Conservation (phyloP, 2,113 vertebrate species). For the Actenoides hombroni region DNA sequence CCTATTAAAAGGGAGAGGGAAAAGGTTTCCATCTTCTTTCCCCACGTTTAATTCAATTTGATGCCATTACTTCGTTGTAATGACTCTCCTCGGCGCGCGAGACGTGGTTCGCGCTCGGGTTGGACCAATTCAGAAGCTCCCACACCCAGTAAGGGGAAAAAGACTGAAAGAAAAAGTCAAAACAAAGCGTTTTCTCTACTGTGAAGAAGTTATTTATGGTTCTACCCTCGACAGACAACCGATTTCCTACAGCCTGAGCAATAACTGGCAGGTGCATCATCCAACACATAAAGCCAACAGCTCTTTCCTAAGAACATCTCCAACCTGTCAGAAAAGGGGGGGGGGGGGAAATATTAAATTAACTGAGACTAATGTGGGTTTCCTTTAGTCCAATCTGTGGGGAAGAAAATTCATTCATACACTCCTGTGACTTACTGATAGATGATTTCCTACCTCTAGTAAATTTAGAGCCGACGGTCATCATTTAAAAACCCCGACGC, state of each 20-base stretch:
- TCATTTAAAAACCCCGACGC: neutral
- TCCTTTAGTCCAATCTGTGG: neutral
- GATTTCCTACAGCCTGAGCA: neutral
- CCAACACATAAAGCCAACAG: neutral
- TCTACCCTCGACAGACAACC: neutral
- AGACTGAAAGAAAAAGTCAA: neutral
- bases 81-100: neutral
- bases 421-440: neutral
- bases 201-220: neutral
- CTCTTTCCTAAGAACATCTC: neutral
- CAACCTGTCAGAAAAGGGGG: neutral
- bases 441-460: neutral
- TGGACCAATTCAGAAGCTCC: neutral
- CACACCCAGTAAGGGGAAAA: neutral
- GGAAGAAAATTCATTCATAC: neutral
- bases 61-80: constrained; percentile 7
- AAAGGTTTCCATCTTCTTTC: constrained; percentile 24
- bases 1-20: neutral
- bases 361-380: neutral
- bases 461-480: neutral
- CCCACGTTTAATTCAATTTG: constrained; percentile 59
- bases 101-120: neutral
- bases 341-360: neutral
- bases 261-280: neutral
- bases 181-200: fast-evolving